Percentiles rank a stretch among this genome's conserved stretches.
These are phyloP conservation scores for Allolobophora icterica DNA, from an alignment of 2,888 invertebrate species.

Conservation along the genomic window DNA sequence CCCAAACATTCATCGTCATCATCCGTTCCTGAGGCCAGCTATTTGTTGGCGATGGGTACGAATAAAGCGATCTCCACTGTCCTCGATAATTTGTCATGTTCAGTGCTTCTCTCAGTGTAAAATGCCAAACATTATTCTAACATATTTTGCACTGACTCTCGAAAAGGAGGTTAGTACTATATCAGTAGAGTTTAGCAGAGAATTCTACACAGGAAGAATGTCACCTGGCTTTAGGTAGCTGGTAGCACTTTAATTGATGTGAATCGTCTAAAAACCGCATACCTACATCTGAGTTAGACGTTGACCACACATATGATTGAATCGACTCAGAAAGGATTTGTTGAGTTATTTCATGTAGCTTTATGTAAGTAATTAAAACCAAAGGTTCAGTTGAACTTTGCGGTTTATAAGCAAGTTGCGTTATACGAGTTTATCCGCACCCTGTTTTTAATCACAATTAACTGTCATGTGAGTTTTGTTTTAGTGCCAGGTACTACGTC, in stretches of 20 bases:
- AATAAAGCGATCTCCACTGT: too few species aligned
- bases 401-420: not conserved
- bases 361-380: not conserved
- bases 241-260: not conserved
- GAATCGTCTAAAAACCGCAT: not conserved
- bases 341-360: not conserved
- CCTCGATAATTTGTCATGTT: too few species aligned
- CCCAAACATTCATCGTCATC: too few species aligned
- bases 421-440: not conserved
- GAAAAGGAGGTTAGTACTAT: not conserved
- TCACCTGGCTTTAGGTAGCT: not conserved
- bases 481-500: not conserved
- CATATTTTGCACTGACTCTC: not conserved
- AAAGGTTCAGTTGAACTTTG: not conserved
- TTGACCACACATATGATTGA: not conserved
- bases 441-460: not conserved
- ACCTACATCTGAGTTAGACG: not conserved
- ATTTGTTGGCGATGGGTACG: too few species aligned
- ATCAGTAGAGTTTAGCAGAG: not conserved
- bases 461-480: not conserved
- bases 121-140: too few species aligned
- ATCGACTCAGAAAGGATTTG: too few species aligned
- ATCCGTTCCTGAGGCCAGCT: too few species aligned
- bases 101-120: too few species aligned
- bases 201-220: not conserved